phyloP scores from a whole-genome alignment of 1,140 invertebrate genomes.

The Apis dorsata region DNA sequence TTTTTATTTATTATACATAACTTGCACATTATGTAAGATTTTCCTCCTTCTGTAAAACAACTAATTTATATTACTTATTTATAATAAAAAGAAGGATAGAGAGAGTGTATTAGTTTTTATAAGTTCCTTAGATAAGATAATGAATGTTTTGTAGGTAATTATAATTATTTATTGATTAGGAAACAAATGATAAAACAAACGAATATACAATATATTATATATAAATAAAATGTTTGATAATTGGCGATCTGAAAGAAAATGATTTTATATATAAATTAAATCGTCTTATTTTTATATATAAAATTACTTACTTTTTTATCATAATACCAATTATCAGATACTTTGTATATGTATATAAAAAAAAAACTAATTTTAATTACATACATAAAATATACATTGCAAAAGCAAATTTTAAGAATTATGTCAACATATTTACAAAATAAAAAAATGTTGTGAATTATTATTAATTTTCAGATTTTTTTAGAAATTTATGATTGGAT shows the following conservation, averaged over 20 bases:
- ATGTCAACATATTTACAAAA: conserved; percentile 28
- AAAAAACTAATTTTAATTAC: conserved; percentile 15
- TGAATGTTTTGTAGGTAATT: neutral
- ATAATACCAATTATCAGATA: neutral
- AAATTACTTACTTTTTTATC: too few relatives aligned
- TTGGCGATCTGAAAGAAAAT: too few relatives aligned
- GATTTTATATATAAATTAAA: too few relatives aligned
- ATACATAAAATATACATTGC: conserved; percentile 10
- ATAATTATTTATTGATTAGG: neutral
- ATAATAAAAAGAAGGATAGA: conserved; percentile 2
- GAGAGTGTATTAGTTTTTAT: conserved; percentile 1
- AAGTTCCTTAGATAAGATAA: neutral
- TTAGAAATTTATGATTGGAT: neutral
- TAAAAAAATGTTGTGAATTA: conserved; percentile 1
- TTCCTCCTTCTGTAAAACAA: conserved; percentile 29
- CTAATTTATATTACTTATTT: conserved; percentile 33
- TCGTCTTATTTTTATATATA: too few relatives aligned
- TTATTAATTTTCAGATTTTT: neutral
- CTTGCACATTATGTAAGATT: conserved; percentile 18
- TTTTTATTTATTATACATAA: conserved; percentile 9
- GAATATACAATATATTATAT: neutral
- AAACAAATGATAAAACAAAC: conserved; percentile 10
- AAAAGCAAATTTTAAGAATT: neutral
- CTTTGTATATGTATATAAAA: neutral
- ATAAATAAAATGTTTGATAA: neutral